These are phyloP conservation scores for Hystrix cristata DNA, from an alignment of 2,113 vertebrate species.

Conservation along the genomic window DNA sequence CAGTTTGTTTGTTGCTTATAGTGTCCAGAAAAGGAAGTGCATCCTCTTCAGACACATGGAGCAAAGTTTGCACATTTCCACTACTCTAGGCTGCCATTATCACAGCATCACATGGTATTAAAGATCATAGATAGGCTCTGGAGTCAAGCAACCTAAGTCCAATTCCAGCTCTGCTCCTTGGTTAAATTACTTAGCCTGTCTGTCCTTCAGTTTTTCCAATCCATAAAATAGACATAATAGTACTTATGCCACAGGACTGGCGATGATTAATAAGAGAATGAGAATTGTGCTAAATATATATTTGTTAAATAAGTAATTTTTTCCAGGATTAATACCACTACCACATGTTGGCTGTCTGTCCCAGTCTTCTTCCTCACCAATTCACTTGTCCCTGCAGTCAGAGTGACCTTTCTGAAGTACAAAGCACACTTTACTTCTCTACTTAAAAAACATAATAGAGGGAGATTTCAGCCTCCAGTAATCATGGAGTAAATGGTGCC, in stretches of 20 bases:
- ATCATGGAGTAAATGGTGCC: not conserved
- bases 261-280: not conserved
- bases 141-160: not conserved
- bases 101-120: not conserved
- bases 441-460: not conserved
- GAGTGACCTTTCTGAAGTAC: not conserved
- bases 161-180: not conserved
- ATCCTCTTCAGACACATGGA: not conserved
- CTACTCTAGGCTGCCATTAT: not conserved
- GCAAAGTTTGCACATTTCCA: not conserved
- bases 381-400: not conserved
- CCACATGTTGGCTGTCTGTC: not conserved
- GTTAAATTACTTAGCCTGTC: not conserved
- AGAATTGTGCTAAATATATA: not conserved
- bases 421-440: not conserved
- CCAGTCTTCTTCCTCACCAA: not conserved
- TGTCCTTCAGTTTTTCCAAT: not conserved
- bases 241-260: not conserved
- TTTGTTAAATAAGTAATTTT: slow-evolving; percentile 6
- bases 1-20: not conserved
- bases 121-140: not conserved
- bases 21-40: not conserved
- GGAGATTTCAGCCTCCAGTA: not conserved
- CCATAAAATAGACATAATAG: not conserved
- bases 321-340: not conserved